Base-by-base conservation (phyloP, 2,888 invertebrate genomes). In the Toxonevra muliebris region DNA sequence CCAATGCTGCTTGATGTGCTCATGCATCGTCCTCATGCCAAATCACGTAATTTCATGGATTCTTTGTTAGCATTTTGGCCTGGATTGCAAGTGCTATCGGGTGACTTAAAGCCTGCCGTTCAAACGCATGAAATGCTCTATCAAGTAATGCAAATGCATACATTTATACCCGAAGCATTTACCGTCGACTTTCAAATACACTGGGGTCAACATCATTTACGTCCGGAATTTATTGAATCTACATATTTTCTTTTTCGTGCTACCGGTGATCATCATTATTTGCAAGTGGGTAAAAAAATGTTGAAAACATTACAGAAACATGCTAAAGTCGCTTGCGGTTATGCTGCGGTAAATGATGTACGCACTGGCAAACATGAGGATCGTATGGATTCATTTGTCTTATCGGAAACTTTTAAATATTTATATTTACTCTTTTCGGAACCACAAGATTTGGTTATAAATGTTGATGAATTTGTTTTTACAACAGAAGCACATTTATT, bases 101-200 rank as follows among this genome's bases (percentile, higher is more conserved):
- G 98, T 0, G 98, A 99, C 83, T 90, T 99, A 12, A 93, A 95
- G 79, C 95, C 97, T 10, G 98, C 98, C 0, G 96, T 99, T n/a
- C 97, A 98, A 87, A 97, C 97, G 0, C 98, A 98, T 82, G 98
- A 98, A 86, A 97, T 98, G 96, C 88, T 99, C 2, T 97, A 97
- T 85, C 98, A 98, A 87, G 97, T 99, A 13, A 96, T 97, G 91
- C 95, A 97, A 86, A 89, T 96, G 79, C 98, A 99, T 85, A 97
- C 96, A 72, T 98, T 98, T 85, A 92, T 99, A 79, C 98, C 98
- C 0, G 98, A 99, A 87, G 98, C 98, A 5, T 99, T 99, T 84
- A 98, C 98, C 0, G 94, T 95, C 0, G 98, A 98, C 86, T 97
- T 98, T 80, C 94, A 96, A 88, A 96, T 99, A 10, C 97, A 98